A percentile compares a stretch with the other conserved stretches of the same genome.
These are phyloP conservation scores for Poeciliopsis prolifica DNA, from an alignment of 2,113 vertebrate species.

Conservation along the genomic window DNA sequence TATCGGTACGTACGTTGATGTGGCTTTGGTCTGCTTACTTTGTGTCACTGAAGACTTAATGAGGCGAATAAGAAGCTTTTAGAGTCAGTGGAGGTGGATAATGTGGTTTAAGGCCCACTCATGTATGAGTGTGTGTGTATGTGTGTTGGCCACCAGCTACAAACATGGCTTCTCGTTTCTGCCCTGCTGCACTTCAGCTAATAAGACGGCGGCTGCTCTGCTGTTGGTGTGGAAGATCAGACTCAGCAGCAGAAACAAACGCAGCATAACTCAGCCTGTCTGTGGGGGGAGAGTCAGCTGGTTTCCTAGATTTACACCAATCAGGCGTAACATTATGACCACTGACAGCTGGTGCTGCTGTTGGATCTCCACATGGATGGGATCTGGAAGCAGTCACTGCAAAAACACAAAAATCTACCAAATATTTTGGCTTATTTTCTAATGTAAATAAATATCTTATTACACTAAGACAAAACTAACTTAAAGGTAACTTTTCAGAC, in stretches of 20 bases:
- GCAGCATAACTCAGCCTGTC: background rate
- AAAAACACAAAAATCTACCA: too few relatives aligned
- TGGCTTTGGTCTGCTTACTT: slow-evolving; percentile 67
- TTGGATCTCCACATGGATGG: too few relatives aligned
- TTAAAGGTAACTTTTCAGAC: too few relatives aligned
- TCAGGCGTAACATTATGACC: background rate
- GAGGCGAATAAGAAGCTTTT: slow-evolving; percentile 81
- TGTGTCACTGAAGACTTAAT: slow-evolving; percentile 81
- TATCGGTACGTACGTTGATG: slow-evolving; percentile 36
- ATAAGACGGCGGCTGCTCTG: slow-evolving; percentile 32
- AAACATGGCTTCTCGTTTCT: slow-evolving; percentile 43
- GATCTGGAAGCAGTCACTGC: too few relatives aligned
- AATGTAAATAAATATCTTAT: too few relatives aligned
- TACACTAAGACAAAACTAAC: too few relatives aligned
- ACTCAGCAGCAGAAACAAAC: slow-evolving; percentile 13
- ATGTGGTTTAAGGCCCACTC: slow-evolving; percentile 69
- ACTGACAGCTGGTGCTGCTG: background rate
- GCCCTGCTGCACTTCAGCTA: slow-evolving; percentile 58
- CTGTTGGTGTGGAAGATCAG: slow-evolving; percentile 1
- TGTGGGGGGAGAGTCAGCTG: background rate
- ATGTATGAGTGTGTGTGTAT: slow-evolving; percentile 45
- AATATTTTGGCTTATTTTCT: too few relatives aligned
- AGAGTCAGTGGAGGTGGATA: slow-evolving; percentile 80
- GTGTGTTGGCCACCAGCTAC: slow-evolving; percentile 48
- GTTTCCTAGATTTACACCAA: background rate